Evolutionary conservation across 1,140 invertebrate genomes (phyloP).

Genomic region (Zaprionus ornatus): DNA sequence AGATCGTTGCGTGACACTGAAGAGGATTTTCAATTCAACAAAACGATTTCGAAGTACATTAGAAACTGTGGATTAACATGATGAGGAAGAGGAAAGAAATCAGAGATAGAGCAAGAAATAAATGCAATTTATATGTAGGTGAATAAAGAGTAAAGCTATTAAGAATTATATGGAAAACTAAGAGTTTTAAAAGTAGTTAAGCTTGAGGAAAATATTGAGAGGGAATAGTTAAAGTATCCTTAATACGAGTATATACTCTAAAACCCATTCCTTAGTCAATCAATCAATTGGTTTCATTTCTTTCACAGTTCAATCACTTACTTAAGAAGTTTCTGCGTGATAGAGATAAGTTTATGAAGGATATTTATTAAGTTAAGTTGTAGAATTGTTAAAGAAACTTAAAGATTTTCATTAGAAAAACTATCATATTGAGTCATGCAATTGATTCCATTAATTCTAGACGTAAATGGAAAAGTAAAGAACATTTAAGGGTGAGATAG

Average conservation of each 20-base stretch:
- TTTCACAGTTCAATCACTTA: too few species aligned
- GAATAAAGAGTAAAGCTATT: background rate
- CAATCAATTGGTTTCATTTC: too few species aligned
- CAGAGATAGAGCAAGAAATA: constrained; percentile 3
- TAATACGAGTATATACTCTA: too few species aligned
- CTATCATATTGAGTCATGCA: background rate
- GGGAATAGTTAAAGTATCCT: too few species aligned
- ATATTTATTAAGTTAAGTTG: background rate
- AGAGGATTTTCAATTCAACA: constrained; percentile 78
- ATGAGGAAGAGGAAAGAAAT: background rate
- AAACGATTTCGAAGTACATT: constrained; percentile 73
- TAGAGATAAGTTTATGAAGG: background rate
- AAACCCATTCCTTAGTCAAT: too few species aligned
- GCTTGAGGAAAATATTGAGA: too few species aligned
- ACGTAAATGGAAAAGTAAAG: too few species aligned
- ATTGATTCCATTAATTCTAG: background rate
- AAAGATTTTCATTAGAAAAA: background rate
- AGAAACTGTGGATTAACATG: constrained; percentile 60
- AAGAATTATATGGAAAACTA: background rate
- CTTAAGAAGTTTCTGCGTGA: background rate
- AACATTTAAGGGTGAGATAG: too few species aligned
- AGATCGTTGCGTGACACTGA: constrained; percentile 59
- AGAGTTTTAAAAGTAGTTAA: background rate
- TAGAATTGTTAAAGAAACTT: background rate
- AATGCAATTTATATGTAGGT: constrained; percentile 2